Evolutionary conservation across 2,888 invertebrate genomes (phyloP).

Genomic region (Cryptus armator): DNA sequence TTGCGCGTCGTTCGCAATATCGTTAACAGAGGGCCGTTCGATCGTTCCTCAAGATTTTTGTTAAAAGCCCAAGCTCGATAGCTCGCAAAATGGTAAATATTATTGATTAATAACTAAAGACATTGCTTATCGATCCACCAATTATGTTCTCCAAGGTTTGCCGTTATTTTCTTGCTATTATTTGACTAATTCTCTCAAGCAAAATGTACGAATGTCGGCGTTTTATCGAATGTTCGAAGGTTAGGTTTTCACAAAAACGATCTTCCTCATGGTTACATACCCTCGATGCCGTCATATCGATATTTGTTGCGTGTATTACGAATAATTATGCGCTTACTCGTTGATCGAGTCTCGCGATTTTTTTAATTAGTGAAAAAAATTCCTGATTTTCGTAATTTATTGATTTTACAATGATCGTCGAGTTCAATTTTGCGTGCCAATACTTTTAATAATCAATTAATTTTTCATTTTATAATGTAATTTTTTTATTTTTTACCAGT

Average conservation of each 20-base stretch:
- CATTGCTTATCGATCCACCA: conserved; percentile 26
- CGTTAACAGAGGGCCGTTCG: conserved; percentile 41
- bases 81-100: conserved; percentile 82
- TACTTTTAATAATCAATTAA: conserved; percentile 5
- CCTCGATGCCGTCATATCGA: conserved; percentile 38
- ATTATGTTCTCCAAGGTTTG: conserved; percentile 34
- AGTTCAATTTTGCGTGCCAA: background rate
- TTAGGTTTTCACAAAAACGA: conserved; percentile 71
- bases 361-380: conserved; percentile 16
- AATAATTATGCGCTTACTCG: conserved; percentile 49
- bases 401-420: background rate
- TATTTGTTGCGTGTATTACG: conserved; percentile 32
- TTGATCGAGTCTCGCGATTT: conserved; percentile 1
- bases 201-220: conserved; percentile 69
- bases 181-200: conserved; percentile 45
- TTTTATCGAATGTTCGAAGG: conserved; percentile 68
- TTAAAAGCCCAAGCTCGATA: conserved; percentile 73
- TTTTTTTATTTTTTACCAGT: conserved; percentile 65
- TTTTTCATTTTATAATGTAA: background rate
- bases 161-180: conserved; percentile 14
- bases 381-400: conserved; percentile 33
- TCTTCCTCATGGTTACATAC: conserved; percentile 55
- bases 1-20: background rate
- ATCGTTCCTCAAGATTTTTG: conserved; percentile 70
- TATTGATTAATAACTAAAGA: conserved; percentile 74